Conservation (phyloP, 2,113 vertebrate species). For the Chlorodrepanis virens region DNA sequence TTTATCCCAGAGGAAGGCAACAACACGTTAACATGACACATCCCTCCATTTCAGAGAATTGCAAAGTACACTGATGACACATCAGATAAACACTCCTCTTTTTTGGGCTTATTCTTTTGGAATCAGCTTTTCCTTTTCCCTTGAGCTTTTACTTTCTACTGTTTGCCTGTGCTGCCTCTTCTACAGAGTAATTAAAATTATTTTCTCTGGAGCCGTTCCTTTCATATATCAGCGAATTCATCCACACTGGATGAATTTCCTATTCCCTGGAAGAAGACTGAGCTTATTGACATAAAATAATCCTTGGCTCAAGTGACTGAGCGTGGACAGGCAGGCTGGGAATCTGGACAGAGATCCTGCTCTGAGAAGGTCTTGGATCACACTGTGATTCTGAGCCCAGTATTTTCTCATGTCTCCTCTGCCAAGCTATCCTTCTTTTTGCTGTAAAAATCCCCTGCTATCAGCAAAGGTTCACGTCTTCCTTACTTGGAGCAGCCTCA, state of each 20-base stretch:
- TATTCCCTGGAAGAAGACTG: constrained; percentile 3
- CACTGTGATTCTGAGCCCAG: neutral
- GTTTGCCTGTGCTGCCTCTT: neutral
- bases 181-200: neutral
- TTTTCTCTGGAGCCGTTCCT: constrained; percentile 26
- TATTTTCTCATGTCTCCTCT: constrained; percentile 5
- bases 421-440: constrained; percentile 8
- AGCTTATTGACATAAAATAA: constrained; percentile 41
- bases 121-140: constrained; percentile 14
- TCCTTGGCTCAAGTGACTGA: constrained; percentile 19
- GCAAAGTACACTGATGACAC: neutral
- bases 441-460: constrained; percentile 38
- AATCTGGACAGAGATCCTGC: constrained; percentile 31
- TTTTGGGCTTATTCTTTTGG: neutral
- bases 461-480: constrained; percentile 30
- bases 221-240: constrained; percentile 1
- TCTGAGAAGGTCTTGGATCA: constrained; percentile 33
- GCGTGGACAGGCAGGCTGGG: constrained; percentile 2
- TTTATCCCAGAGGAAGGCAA: neutral
- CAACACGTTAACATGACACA: neutral
- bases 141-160: constrained; percentile 21
- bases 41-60: neutral
- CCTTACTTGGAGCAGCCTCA: constrained; percentile 35
- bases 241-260: neutral
- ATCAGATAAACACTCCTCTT: neutral